Evolutionary conservation across 2,888 invertebrate species (phyloP), one percentile per base, ranked within the genome.

Genomic region (Scaptomyza caliginosa): DNA sequence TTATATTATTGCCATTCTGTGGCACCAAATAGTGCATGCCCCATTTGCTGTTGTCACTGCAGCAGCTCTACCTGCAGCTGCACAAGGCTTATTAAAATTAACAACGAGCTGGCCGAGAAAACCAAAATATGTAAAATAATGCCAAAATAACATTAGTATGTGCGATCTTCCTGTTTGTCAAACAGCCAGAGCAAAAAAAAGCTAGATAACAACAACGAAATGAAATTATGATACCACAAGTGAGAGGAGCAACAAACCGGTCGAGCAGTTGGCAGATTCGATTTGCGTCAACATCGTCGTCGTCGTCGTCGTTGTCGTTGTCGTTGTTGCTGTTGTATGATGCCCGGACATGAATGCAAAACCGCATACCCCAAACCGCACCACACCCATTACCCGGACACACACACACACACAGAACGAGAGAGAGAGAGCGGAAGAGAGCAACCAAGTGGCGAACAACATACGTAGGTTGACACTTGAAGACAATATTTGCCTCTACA

Each of bases 11-110:
- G 50, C 55, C 55, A 51, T 70, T 58, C 50, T 59, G 63, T 57
- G 45, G 58, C 40, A 60, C 0, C 38, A 78, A 83, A 83, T 83
- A 87, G 82, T 87, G 78, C 88, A 88, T 60, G 83, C 69, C 87
- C 87, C 88, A 83, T 83, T 83, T 85, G 74, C 55, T 13, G 70
- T 62, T 86, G 88, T 87, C n/a, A n/a, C 13, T 32, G 13, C 1
- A 13, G 32, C 2, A 13, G 11, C 11, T 30, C 4, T 4, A n/a
- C 74, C 67, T 88, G 88, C 83, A 83, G 87, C 87, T 83, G 88
- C 32, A 32, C 32, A 87, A 73, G 84, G 73, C 81, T 86, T 88
- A 83, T 86, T 83, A 86, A 67, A 68, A 70, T 62, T 28, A 28
- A 28, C 43, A 51, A 66, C 49, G 28, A 60, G 60, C 42, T 77